Conservation (phyloP, 1,140 invertebrate genomes). For the Colletes latitarsis region DNA sequence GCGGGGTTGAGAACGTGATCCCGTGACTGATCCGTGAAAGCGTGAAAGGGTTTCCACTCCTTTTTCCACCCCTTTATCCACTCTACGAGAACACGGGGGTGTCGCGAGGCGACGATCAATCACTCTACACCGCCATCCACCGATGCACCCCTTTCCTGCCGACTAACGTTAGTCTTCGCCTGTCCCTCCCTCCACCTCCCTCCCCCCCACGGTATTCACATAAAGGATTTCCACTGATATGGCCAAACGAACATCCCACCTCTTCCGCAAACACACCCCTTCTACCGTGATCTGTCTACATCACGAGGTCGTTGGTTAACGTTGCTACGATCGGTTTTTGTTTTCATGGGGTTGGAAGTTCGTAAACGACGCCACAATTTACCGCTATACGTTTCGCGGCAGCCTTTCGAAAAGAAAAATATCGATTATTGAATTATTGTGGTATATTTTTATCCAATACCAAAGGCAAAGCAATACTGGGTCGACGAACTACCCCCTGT, state of each 20-base stretch:
- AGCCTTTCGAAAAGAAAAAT: no score
- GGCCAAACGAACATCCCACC: slow-evolving; percentile 41
- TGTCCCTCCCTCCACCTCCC: neutral
- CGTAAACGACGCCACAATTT: neutral
- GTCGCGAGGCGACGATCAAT: slow-evolving; percentile 77
- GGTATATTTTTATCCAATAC: no score
- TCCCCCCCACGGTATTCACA: slow-evolving; percentile 49
- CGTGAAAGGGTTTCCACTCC: slow-evolving; percentile 74
- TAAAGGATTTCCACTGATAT: slow-evolving; percentile 59
- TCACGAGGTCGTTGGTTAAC: slow-evolving; percentile 40
- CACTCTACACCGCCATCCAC: slow-evolving; percentile 66
- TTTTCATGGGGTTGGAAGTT: neutral
- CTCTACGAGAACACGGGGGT: slow-evolving; percentile 72
- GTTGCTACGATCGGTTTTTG: slow-evolving; percentile 10
- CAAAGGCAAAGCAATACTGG: no score
- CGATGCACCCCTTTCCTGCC: slow-evolving; percentile 56
- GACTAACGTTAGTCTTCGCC: slow-evolving; percentile 31
- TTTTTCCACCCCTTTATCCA: slow-evolving; percentile 75
- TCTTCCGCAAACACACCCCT: slow-evolving; percentile 23
- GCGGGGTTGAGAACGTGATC: slow-evolving; percentile 69
- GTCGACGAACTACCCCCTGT: no score
- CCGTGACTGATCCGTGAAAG: slow-evolving; percentile 75
- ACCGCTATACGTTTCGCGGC: slow-evolving; percentile 3
- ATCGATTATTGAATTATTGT: no score
- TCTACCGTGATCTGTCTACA: slow-evolving; percentile 37